Evolutionary conservation across 92 coral and sea anemone genomes (phyloP).

Genomic region (Isaurus tuberculatus): DNA sequence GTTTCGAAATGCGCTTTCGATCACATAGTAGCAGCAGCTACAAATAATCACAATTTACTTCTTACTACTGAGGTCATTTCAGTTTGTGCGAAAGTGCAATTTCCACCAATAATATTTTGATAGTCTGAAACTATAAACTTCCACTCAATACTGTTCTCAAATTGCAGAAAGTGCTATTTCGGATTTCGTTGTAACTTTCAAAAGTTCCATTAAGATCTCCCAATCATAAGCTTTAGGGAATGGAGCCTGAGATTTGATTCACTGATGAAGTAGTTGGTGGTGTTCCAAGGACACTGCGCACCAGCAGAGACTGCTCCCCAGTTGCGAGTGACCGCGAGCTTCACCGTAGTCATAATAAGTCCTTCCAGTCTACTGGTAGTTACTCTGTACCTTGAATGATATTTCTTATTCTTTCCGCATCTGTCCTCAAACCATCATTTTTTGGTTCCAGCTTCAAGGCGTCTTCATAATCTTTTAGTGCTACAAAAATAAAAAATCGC

Average conservation of each 20-base stretch:
- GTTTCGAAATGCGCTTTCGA: no score
- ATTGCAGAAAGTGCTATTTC: no score
- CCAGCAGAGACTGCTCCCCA: background rate
- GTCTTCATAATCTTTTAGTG: conserved; percentile 89
- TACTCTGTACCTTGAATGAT: conserved; percentile 82
- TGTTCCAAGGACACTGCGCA: background rate
- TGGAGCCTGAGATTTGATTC: background rate
- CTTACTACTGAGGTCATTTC: no score
- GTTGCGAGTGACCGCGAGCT: background rate
- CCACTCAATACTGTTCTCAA: no score
- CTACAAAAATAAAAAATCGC: conserved; percentile 51
- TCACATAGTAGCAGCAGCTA: no score
- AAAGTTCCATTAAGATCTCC: no score
- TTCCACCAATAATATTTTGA: no score
- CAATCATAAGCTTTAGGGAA: no score
- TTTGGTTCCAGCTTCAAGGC: conserved; percentile 86
- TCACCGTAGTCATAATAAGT: background rate
- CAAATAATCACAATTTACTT: no score
- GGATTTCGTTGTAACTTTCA: no score
- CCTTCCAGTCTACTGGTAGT: background rate
- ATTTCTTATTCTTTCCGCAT: conserved; percentile 82
- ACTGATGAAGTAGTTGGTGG: background rate
- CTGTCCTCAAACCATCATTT: conserved; percentile 73
- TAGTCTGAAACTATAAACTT: no score
- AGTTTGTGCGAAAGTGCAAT: no score